phyloP scores from a whole-genome alignment of 2,113 vertebrate species.

The Andinoacara biseriatus region DNA sequence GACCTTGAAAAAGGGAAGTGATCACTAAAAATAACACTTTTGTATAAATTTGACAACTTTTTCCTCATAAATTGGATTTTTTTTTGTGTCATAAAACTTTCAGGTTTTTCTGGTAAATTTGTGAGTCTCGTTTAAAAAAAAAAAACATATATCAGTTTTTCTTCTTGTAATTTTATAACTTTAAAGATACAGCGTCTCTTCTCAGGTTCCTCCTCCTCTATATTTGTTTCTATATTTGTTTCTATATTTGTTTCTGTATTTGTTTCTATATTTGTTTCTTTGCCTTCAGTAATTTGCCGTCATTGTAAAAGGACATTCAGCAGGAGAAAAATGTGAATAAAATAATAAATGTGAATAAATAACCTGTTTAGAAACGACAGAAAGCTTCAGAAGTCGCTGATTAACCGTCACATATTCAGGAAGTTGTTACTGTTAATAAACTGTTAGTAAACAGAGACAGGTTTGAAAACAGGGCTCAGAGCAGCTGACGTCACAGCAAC shows the following conservation, averaged over 20 bases:
- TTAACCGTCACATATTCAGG: not conserved
- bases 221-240: not conserved
- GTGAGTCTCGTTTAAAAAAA: not conserved
- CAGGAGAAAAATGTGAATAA: not conserved
- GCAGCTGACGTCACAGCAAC: not conserved
- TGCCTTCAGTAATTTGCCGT: not conserved
- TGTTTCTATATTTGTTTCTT: not conserved
- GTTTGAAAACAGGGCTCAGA: not conserved
- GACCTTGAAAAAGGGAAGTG: too few relatives aligned
- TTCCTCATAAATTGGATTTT: not conserved
- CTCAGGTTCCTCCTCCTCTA: not conserved
- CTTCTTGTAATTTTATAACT: not conserved
- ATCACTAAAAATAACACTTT: too few relatives aligned
- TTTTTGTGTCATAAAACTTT: not conserved
- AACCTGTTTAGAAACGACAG: not conserved
- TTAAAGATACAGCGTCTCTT: not conserved
- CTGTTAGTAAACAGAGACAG: not conserved
- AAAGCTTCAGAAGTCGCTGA: not conserved
- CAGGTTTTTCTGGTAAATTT: not conserved
- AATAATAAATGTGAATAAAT: not conserved
- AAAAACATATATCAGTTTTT: rapidly evolving
- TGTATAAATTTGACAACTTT: too few relatives aligned
- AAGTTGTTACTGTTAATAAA: too few relatives aligned
- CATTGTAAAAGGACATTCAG: rapidly evolving
- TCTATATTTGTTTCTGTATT: too few relatives aligned